These are phyloP conservation scores for Cydia splendana DNA, from an alignment of 1,140 invertebrate species.

Conservation along the genomic window DNA sequence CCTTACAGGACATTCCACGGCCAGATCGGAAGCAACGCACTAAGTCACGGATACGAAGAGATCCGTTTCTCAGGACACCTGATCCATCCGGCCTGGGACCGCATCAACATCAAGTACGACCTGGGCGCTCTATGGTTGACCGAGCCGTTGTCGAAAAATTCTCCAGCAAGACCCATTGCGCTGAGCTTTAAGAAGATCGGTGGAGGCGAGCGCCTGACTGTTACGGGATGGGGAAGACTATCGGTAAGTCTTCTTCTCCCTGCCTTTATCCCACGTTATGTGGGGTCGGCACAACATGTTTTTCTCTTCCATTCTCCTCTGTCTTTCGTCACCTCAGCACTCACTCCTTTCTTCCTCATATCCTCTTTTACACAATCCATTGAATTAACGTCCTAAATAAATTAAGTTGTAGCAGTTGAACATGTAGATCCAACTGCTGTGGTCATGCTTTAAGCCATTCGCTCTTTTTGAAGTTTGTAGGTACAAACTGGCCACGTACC, in stretches of 20 bases:
- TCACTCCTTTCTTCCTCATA: too few species aligned
- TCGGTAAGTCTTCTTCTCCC: too few species aligned
- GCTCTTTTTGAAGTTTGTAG: too few species aligned
- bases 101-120: background rate
- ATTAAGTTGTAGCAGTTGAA: too few species aligned
- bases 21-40: background rate
- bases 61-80: background rate
- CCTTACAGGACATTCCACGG: background rate
- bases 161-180: background rate
- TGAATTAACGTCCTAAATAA: background rate
- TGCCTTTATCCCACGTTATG: too few species aligned
- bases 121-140: background rate
- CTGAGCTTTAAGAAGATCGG: background rate
- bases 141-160: background rate
- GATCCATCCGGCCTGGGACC: background rate
- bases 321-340: too few species aligned
- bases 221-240: background rate
- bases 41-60: background rate
- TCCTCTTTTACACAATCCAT: too few species aligned
- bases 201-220: background rate
- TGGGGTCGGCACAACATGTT: too few species aligned
- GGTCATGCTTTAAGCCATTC: too few species aligned
- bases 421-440: too few species aligned
- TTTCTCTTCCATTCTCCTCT: too few species aligned
- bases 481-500: too few species aligned